Evolutionary conservation across 2,113 vertebrate genomes (phyloP), one percentile per base, ranked within the genome.

Genomic region (Ictalurus furcatus): DNA sequence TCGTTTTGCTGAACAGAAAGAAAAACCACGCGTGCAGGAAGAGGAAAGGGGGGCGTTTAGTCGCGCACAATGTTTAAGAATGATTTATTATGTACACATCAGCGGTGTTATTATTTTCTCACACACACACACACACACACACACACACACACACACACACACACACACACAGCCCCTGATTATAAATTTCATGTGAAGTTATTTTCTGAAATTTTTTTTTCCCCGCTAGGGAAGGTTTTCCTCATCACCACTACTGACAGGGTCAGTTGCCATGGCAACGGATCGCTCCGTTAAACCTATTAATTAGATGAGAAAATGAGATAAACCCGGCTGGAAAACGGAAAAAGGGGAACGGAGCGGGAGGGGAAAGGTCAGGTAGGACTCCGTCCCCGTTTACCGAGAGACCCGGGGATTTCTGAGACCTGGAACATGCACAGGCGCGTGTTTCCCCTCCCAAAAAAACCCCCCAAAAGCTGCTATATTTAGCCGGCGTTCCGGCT

Each of bases 1-100:
- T 79, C 84, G 58, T 89, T 85, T 73, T 86, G 63, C 21, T 88
- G 65, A 78, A 89, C 40, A 54, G 54, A 74, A 87, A 73, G 37
- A 65, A 13, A 59, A 37, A 67, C 25, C 34, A 19, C 19, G 54
- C 13, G 48, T 61, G 44, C 12, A 2, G 44, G 19, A 59, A 17
- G 69, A 34, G 14, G 30, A 37, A 17, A 17, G 0, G 6, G 4
- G 67, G 58, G 19, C 58, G 54, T 14, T 56, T 56, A 56, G 54
- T 56, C 13, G 2, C 6, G 6, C 6, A 19, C 19, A 5, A 63
- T 2, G 23, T 25, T 65, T 65, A 61, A 5, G 59, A 23, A 5
- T 61, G 19, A 7, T 23, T 23, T 30, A 56, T 48, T 85, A 80
- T 59, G n/a, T 65, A 87, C 58, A 59, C 58, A 59, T 59, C 6